phyloP scores from a whole-genome alignment of 2,797 vertebrate species.

The Neosilurus hyrtlii region DNA sequence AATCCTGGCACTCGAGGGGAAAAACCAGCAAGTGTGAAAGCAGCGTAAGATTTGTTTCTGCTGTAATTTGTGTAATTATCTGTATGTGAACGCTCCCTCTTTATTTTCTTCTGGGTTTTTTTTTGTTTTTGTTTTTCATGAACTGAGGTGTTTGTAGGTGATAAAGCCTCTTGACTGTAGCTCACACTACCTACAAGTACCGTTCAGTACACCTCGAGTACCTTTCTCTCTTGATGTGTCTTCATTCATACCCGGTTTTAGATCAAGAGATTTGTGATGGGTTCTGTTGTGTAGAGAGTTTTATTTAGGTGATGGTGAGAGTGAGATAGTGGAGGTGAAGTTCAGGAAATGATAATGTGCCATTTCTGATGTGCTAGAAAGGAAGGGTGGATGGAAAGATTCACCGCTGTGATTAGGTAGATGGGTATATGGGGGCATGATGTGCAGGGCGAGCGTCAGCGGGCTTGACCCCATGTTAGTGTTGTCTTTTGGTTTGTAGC shows the following conservation, averaged over 20 bases:
- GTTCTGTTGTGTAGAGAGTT: background rate
- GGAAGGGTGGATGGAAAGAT: background rate
- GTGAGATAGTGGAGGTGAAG: background rate
- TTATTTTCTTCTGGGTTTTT: background rate
- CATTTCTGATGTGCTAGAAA: background rate
- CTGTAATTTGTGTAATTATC: background rate
- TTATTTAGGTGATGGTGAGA: background rate
- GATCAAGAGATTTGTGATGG: background rate
- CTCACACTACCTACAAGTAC: constrained; percentile 6
- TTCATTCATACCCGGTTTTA: background rate
- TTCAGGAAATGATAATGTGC: background rate
- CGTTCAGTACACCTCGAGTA: background rate
- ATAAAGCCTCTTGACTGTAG: constrained; percentile 14
- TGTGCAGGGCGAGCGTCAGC: background rate
- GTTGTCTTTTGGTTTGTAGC: constrained; percentile 5
- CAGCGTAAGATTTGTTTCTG: background rate
- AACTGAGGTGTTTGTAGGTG: constrained; percentile 8
- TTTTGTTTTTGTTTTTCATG: background rate
- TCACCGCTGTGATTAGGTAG: background rate
- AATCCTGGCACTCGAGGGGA: background rate
- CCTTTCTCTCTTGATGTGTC: no score
- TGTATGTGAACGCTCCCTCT: background rate
- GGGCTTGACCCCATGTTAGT: background rate
- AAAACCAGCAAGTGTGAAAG: background rate
- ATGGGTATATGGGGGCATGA: background rate